Evolutionary conservation across 2,797 vertebrate genomes (phyloP), one percentile per base, ranked within the genome.

Genomic region (Aplochiton taeniatus): DNA sequence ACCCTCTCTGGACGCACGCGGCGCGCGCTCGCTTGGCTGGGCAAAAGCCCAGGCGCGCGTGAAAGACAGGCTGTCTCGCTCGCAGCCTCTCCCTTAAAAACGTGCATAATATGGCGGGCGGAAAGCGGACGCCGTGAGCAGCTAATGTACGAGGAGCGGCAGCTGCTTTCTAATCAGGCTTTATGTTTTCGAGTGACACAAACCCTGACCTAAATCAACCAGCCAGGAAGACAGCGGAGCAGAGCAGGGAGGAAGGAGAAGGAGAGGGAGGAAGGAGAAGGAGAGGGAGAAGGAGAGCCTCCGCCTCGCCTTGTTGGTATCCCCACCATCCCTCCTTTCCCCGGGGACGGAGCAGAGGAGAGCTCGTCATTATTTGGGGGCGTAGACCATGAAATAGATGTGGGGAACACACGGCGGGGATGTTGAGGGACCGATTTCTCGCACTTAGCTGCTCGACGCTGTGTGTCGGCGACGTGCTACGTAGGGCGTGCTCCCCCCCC

Each of bases 321-420:
- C 54, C 66, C 74, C 83, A 73, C 61, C 49, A 63, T 63, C 66
- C 18, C 11, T 60, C 20, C 0, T 49, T 48, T 31, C 46, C 72
- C 72, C 65, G 14, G 68, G 72, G 76, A 78, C 67, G 61, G 73
- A 65, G 71, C 80, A 61, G 74, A 68, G 67, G 60, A 72, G 54
- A 67, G 67, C 60, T 72, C 68, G 79, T 87, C 79, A 77, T 86
- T 83, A 86, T 60, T 77, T 70, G 46, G 64, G 78, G 63, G 73
- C 80, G 83, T 8, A 60, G 63, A 86, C 78, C 83, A 83, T 82
- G 72, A 87, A 85, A 83, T 85, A 79, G 78, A 85, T 79, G 83
- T 81, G 51, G 51, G 50, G 78, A 76, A 76, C 77, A 80, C 74
- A 59, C n/a, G n/a, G 51, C 66, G 45, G 69, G 50, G 50, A 72